A percentile compares a stretch with the other conserved stretches of the same genome.
phyloP scores from a whole-genome alignment of 1,140 invertebrate species.

The Tetragnatha versicolor region DNA sequence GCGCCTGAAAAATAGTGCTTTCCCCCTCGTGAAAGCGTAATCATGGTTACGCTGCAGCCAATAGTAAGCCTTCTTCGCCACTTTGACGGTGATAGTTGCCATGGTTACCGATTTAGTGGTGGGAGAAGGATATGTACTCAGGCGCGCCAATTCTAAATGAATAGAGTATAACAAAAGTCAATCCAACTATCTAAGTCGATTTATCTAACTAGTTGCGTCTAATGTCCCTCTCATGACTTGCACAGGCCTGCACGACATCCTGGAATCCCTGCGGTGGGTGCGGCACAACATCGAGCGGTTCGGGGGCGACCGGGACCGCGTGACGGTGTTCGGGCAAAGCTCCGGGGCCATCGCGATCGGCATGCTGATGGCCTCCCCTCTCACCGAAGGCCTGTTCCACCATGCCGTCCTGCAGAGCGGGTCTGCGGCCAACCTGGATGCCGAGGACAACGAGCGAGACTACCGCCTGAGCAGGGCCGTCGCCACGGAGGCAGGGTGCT shows the following conservation, averaged over 20 bases:
- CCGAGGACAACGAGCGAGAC: background rate
- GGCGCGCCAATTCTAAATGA: too few species aligned
- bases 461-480: background rate
- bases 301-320: constrained; percentile 60
- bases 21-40: too few species aligned
- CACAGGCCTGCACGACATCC: constrained; percentile 12
- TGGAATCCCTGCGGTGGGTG: constrained; percentile 63
- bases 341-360: constrained; percentile 62
- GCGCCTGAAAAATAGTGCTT: too few species aligned
- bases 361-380: constrained; percentile 63
- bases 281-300: constrained; percentile 62
- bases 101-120: too few species aligned
- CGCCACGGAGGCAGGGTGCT: background rate
- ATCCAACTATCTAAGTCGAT: too few species aligned
- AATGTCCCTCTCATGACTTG: too few species aligned
- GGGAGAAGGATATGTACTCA: too few species aligned
- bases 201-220: too few species aligned
- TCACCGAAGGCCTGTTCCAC: constrained; percentile 51
- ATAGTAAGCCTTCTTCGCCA: too few species aligned
- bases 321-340: constrained; percentile 68
- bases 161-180: too few species aligned
- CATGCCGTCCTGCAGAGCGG: constrained; percentile 64
- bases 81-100: too few species aligned
- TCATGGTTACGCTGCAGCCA: too few species aligned
- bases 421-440: background rate